phyloP scores from a whole-genome alignment of 2,888 invertebrate genomes.

The Pachliopta kotzebuea region DNA sequence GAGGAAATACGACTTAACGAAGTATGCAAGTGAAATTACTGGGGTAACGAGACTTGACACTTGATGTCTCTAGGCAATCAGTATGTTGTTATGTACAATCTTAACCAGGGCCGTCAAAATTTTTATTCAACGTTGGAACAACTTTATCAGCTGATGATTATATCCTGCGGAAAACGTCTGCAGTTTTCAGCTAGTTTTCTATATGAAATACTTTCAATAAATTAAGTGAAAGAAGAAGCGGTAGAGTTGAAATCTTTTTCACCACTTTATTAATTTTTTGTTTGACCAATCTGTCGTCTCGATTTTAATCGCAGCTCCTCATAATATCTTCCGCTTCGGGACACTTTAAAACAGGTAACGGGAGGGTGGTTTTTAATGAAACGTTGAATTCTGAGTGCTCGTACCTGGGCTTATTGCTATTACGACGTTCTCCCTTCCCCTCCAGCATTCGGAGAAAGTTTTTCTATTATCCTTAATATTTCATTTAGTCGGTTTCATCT shows the following conservation, averaged over 20 bases:
- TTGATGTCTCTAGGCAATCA: no score
- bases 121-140: no score
- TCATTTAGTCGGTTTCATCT: constrained; percentile 53
- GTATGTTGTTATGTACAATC: no score
- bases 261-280: constrained; percentile 7
- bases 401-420: constrained; percentile 45
- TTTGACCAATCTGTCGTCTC: constrained; percentile 32
- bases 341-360: constrained; percentile 34
- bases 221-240: not conserved
- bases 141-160: no score
- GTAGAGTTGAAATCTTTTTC: constrained; percentile 1
- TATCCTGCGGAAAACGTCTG: no score
- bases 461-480: constrained; percentile 58
- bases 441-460: constrained; percentile 41
- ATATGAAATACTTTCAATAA: not conserved
- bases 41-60: no score
- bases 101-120: no score
- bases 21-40: no score
- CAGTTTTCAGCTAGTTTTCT: not conserved
- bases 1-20: no score
- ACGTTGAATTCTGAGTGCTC: constrained; percentile 36
- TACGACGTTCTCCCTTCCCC: constrained; percentile 39
- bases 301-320: constrained; percentile 34
- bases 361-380: constrained; percentile 45
- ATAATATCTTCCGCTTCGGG: constrained; percentile 34